A percentile compares a stretch with the other conserved stretches of the same genome.
phyloP scores from a whole-genome alignment of 2,888 invertebrate species.

The Tetragnatha montana region DNA sequence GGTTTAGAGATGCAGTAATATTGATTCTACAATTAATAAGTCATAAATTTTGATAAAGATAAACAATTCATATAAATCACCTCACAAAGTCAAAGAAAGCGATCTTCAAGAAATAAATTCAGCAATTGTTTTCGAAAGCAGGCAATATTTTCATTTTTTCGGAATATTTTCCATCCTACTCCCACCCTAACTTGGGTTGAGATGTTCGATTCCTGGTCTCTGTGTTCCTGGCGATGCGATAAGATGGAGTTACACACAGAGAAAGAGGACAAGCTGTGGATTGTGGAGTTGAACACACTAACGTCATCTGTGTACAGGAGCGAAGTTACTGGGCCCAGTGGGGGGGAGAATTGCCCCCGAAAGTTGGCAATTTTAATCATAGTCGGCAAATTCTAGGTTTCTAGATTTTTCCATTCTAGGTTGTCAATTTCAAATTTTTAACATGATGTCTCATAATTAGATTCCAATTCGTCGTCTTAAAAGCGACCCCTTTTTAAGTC shows the following conservation, averaged over 20 bases:
- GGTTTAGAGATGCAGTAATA: not conserved
- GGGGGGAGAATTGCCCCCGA: too few species aligned
- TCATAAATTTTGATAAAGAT: conserved; percentile 18
- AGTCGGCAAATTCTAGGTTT: too few species aligned
- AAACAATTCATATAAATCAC: conserved; percentile 1
- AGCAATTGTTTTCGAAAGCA: conserved; percentile 32
- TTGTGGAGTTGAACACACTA: too few species aligned
- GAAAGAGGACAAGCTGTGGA: too few species aligned
- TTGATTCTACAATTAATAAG: not conserved
- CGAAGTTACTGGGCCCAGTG: too few species aligned
- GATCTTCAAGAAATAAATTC: conserved; percentile 5
- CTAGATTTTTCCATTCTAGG: too few species aligned
- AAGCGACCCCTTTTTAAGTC: too few species aligned
- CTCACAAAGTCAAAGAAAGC: conserved; percentile 13
- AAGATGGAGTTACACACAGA: not conserved
- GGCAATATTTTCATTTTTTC: conserved; percentile 8
- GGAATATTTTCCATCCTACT: conserved; percentile 18
- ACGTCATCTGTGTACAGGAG: too few species aligned
- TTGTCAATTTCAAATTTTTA: too few species aligned
- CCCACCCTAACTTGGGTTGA: conserved; percentile 38
- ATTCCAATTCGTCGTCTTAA: too few species aligned
- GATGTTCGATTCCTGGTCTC: conserved; percentile 14
- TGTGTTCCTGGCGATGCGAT: not conserved
- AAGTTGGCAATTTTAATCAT: too few species aligned
- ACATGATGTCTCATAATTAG: too few species aligned